Evolutionary conservation across 2,797 vertebrate species (phyloP), one percentile per base, ranked within the genome.

Genomic region (Intellagama lesueurii): DNA sequence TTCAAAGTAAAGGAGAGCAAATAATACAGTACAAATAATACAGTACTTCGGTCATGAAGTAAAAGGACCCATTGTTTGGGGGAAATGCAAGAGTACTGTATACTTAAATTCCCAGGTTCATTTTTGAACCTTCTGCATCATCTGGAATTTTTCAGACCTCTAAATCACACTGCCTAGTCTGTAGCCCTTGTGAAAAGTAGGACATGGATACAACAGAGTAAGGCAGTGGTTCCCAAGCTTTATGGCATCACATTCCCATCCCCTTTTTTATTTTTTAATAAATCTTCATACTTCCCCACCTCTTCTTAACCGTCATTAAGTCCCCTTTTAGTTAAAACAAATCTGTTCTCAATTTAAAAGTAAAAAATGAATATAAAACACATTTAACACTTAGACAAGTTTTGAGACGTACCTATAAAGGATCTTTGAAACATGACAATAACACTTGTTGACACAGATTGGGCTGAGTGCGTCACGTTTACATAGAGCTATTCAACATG

Each of bases 131-230:
- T 79, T 64, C 70, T 47, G 40, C 32, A 56, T n/a, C 8, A 83
- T 66, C 60, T 69, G 81, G 85, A 70, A 26, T 79, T 89, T 78
- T 72, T 89, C 64, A 56, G 56, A 77, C 66, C 26, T 56, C 9
- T 17, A 56, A 26, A 79, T 47, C 64, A 83, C 28, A 79, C 30
- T 35, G 24, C 14, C 28, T 77, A 44, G 79, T 32, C 7, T 64
- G 72, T 26, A n/a, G n/a, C 2, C n/a, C 79, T 64, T 64, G 17
- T 17, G 60, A 64, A 64, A 64, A 64, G 19, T 56, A 56, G 12
- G 52, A 40, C 40, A 40, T 40, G 40, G 40, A 40, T 40, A 40
- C 40, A 40, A 40, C 52, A 2, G 52, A 14, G 52, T 75, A 75
- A 22, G 40, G 35, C 73, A 24, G 12, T 72, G 14, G 3, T 40